Percentiles rank a stretch among this genome's conserved stretches.
phyloP scores from a whole-genome alignment of 2,113 vertebrate species.

The Smithornis capensis region DNA sequence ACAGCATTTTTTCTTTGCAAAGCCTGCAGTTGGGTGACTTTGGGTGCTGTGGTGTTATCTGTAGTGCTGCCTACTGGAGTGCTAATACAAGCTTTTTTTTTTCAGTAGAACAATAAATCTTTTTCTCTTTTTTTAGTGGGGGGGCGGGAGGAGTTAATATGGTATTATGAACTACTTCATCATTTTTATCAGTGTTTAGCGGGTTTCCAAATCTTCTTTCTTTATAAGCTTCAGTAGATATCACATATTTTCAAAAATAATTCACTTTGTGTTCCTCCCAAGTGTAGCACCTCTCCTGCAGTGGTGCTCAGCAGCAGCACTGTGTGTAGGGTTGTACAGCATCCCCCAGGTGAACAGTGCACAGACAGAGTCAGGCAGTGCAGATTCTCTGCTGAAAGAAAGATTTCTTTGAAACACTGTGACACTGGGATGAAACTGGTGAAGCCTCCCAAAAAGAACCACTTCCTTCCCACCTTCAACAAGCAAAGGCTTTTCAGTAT shows the following conservation, averaged over 20 bases:
- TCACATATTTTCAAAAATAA: neutral
- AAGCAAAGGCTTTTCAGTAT: neutral
- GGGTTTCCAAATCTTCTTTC: neutral
- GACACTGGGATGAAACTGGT: neutral
- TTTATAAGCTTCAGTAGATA: neutral
- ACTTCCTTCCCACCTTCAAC: neutral
- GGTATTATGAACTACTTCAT: neutral
- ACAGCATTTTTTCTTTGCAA: neutral
- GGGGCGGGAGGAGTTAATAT: neutral
- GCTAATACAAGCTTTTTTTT: neutral
- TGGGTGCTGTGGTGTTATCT: neutral
- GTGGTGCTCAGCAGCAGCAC: neutral
- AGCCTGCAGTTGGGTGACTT: neutral
- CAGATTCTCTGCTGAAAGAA: neutral
- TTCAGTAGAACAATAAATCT: neutral
- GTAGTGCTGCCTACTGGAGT: neutral
- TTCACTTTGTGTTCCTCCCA: neutral
- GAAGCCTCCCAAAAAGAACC: neutral
- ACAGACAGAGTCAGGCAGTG: neutral
- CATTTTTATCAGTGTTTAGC: neutral
- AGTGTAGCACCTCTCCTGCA: neutral
- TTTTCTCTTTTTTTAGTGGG: neutral
- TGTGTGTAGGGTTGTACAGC: rapidly evolving
- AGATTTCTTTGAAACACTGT: neutral
- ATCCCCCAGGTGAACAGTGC: rapidly evolving